Evolutionary conservation across 2,888 invertebrate genomes (phyloP).

Genomic region (Melitaea athalia): DNA sequence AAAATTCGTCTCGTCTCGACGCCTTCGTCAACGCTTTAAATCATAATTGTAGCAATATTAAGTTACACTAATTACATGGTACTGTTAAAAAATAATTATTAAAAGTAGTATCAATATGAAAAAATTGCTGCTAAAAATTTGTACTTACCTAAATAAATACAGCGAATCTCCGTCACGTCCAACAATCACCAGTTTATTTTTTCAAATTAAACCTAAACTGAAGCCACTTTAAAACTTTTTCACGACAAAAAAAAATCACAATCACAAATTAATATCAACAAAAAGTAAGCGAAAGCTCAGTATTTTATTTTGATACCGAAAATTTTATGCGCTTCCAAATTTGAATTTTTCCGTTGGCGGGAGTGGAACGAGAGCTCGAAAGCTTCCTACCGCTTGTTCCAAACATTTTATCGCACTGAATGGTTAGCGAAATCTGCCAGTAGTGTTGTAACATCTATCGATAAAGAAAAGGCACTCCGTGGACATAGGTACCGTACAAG

Average conservation of each 20-base stretch:
- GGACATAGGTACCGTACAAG: not conserved
- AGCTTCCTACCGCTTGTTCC: slow-evolving; percentile 62
- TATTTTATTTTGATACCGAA: not conserved
- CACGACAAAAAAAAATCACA: not conserved
- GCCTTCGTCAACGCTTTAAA: no score
- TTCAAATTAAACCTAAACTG: not conserved
- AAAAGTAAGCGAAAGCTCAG: not conserved
- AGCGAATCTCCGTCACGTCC: not conserved
- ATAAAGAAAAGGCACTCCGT: not conserved
- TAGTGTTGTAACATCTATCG: slow-evolving; percentile 62
- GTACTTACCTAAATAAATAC: slow-evolving; percentile 3
- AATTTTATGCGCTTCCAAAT: slow-evolving; percentile 44
- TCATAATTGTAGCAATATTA: no score
- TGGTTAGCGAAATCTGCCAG: slow-evolving; percentile 60
- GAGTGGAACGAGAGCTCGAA: slow-evolving; percentile 56
- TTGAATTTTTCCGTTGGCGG: slow-evolving; percentile 71
- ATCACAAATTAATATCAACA: slow-evolving; percentile 1
- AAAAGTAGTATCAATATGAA: no score
- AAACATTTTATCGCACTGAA: slow-evolving; percentile 76
- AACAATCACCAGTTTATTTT: slow-evolving; percentile 2
- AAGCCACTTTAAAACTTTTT: not conserved
- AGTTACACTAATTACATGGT: no score
- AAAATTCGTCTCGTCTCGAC: no score
- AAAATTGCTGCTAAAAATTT: not conserved
- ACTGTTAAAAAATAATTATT: no score